Base-by-base conservation (phyloP, 2,113 vertebrate genomes). In the Pteropus alecto region DNA sequence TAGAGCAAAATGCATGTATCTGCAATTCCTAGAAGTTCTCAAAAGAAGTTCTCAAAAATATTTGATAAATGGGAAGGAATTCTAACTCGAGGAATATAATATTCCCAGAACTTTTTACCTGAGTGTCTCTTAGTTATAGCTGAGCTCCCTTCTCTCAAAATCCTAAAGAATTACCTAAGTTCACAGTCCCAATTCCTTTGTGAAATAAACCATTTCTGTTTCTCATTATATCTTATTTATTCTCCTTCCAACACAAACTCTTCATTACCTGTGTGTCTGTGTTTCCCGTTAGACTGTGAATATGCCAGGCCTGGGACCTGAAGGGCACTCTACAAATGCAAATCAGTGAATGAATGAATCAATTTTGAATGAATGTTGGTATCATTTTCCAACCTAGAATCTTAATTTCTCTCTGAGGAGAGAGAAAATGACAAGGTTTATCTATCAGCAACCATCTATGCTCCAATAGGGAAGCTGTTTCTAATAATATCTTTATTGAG, bases 71-170 rank as follows among this genome's bases (percentile, higher is more conserved):
- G 11, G 67, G 24, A 81, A 70, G 16, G 18, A 73, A 91, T 74
- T 84, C 51, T 28, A 93, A 77, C 28, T 81, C 26, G 67, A 6
- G 73, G 35, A 38, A 10, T 51, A n/a, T 61, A 76, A 8, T 26
- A 48, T 63, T 48, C 51, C 58, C 74, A 79, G 41, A 93, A 93
- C 30, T 68, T 90, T 93, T 71, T 74, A 35, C n/a, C 14, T n/a
- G 2, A 79, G 19, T 56, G 14, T 60, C 41, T 65, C 7, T 95
- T 63, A 60, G 18, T 87, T 83, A 63, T 26, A 63, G 63, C 41
- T 93, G 83, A 97, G 35, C 51, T 85, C 81, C 24, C 61, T 94
- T 93, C 30, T 87, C 24, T 77, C 63, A 38, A 56, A n/a, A 79
- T 76, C 71, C 67, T 85, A 46, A 92, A 79, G 43, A 85, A 76